Evolutionary conservation across 2,888 invertebrate genomes (phyloP).

Genomic region (Troides oblongomaculatus): DNA sequence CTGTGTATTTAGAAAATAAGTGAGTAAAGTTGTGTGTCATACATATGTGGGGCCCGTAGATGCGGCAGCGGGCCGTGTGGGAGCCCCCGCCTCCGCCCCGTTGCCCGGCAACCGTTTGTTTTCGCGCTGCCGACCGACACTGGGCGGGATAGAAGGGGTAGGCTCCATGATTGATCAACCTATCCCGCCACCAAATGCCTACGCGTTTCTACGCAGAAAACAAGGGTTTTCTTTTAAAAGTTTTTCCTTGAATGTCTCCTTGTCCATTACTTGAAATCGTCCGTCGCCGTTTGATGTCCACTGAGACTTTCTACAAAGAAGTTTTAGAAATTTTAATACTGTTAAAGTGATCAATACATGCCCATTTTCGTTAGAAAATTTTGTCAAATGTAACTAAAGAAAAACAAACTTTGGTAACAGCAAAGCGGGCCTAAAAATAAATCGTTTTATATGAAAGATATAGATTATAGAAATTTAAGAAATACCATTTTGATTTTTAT

Average conservation of each 20-base stretch:
- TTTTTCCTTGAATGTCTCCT: slow-evolving; percentile 28
- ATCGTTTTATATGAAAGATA: no score
- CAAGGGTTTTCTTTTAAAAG: slow-evolving; percentile 42
- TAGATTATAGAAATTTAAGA: no score
- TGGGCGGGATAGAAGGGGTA: slow-evolving; percentile 78
- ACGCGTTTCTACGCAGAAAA: slow-evolving; percentile 52
- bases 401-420: background rate
- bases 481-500: no score
- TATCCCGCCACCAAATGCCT: slow-evolving; percentile 72
- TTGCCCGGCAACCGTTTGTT: slow-evolving; percentile 77
- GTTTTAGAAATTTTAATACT: background rate
- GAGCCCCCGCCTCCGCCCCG: slow-evolving; percentile 46
- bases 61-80: slow-evolving; percentile 55
- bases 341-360: background rate
- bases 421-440: no score
- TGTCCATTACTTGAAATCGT: slow-evolving; percentile 28
- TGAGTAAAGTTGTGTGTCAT: slow-evolving; percentile 53
- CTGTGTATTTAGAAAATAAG: slow-evolving; percentile 37
- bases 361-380: background rate
- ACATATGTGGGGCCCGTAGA: slow-evolving; percentile 61
- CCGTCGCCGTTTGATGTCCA: slow-evolving; percentile 6
- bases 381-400: background rate
- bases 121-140: slow-evolving; percentile 65
- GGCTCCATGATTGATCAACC: slow-evolving; percentile 79
- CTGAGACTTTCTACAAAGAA: slow-evolving; percentile 7